Conservation (phyloP, 2,113 vertebrate species). For the Ptilonorhynchus violaceus region DNA sequence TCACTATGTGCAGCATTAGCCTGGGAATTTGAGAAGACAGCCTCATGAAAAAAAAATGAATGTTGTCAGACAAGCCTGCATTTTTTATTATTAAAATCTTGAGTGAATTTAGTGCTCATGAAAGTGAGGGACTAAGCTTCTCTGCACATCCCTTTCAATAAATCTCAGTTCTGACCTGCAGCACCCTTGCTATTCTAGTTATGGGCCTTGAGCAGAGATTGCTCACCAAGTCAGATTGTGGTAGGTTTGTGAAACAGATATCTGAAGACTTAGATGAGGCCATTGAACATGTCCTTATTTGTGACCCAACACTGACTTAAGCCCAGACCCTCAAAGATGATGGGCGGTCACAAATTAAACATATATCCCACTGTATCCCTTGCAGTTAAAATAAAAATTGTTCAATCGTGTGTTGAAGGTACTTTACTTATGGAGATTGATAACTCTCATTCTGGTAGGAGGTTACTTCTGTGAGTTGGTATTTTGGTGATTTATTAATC, state of each 20-base stretch:
- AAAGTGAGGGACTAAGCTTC: constrained; percentile 58
- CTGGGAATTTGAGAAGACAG: constrained; percentile 66
- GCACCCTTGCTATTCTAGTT: constrained; percentile 35
- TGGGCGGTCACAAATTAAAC: background rate
- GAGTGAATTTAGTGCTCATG: constrained; percentile 64
- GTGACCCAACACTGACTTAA: background rate
- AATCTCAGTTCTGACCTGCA: constrained; percentile 53
- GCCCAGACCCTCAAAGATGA: background rate
- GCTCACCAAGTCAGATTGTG: background rate
- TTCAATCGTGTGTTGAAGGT: background rate
- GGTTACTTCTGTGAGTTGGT: background rate
- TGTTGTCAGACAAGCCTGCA: constrained; percentile 67
- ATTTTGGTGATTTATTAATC: background rate
- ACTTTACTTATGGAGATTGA: background rate
- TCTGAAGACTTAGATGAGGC: background rate
- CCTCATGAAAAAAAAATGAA: constrained; percentile 72
- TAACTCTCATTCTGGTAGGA: background rate
- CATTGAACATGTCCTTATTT: background rate
- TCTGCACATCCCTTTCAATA: constrained; percentile 53
- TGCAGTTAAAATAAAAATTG: background rate
- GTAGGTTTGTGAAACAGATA: background rate
- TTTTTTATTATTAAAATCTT: constrained; percentile 72
- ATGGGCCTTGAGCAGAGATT: constrained; percentile 23
- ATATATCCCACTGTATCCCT: background rate
- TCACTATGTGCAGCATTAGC: constrained; percentile 51